phyloP scores from a whole-genome alignment of 2,888 invertebrate genomes.

The Autographa gamma region DNA sequence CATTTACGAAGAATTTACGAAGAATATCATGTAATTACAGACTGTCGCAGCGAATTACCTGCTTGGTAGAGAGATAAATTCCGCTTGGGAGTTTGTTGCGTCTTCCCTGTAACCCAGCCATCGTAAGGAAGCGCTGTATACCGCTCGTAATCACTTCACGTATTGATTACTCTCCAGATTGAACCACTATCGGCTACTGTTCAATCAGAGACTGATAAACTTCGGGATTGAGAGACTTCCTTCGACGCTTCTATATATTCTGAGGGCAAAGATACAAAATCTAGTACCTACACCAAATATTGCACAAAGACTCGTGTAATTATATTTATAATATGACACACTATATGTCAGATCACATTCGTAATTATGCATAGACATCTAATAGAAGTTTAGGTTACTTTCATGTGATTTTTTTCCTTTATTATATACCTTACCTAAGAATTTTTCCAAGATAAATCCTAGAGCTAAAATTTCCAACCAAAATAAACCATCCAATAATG shows the following conservation, averaged over 20 bases:
- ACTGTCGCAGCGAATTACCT: slow-evolving; percentile 2
- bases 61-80: slow-evolving; percentile 1
- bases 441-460: no score
- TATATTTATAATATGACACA: background rate
- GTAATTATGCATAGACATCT: no score
- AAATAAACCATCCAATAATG: background rate
- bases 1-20: background rate
- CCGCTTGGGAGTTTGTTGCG: slow-evolving; percentile 2
- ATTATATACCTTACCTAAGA: no score
- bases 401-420: no score
- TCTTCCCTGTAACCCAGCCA: background rate
- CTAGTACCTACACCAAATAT: background rate
- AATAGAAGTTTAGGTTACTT: no score
- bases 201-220: slow-evolving; percentile 39
- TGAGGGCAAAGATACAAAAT: background rate
- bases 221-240: slow-evolving; percentile 39
- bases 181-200: slow-evolving; percentile 19
- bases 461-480: no score
- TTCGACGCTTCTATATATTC: slow-evolving; percentile 16
- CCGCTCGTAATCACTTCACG: slow-evolving; percentile 2
- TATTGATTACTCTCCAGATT: slow-evolving; percentile 14
- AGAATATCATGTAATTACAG: slow-evolving; percentile 1
- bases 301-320: background rate
- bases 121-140: background rate
- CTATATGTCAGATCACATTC: no score